Evolutionary conservation across 2,888 invertebrate species (phyloP).

Genomic region (Pollenia griseotomentosa): DNA sequence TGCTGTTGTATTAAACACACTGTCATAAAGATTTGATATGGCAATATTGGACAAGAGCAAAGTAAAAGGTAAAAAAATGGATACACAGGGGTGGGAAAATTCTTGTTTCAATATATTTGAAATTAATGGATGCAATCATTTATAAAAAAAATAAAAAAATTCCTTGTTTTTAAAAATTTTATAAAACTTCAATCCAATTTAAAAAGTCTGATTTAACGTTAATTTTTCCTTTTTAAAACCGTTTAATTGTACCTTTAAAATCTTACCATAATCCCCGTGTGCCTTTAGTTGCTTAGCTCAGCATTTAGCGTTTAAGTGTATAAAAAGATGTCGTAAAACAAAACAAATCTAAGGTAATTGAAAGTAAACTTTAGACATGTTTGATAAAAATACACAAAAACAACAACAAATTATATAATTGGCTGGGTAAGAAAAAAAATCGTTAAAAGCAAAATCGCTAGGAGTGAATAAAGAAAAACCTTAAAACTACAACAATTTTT

Average conservation of each 20-base stretch:
- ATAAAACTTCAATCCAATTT: too few relatives aligned
- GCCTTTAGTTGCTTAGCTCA: too few relatives aligned
- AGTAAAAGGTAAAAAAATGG: constrained; percentile 18
- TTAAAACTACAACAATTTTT: background rate
- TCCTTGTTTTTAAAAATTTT: too few relatives aligned
- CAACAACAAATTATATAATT: constrained; percentile 39
- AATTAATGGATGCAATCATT: too few relatives aligned
- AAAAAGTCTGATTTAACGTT: too few relatives aligned
- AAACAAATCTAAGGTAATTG: constrained; percentile 16
- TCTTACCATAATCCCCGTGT: too few relatives aligned
- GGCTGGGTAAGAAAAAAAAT: background rate
- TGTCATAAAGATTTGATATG: constrained; percentile 44
- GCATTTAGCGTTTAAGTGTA: background rate
- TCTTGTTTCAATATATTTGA: background rate
- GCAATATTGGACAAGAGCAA: constrained; percentile 42
- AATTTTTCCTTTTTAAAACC: too few relatives aligned
- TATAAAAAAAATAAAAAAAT: too few relatives aligned
- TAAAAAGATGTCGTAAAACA: background rate
- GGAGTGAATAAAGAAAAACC: constrained; percentile 5
- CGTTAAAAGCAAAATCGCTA: background rate
- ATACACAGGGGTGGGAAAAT: background rate
- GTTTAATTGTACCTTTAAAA: too few relatives aligned
- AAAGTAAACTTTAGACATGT: constrained; percentile 29
- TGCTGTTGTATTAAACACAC: constrained; percentile 7
- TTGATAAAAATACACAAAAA: constrained; percentile 1